These are phyloP conservation scores for Sciurus vulgaris DNA, from an alignment of 2,797 vertebrate genomes.

Conservation along the genomic window DNA sequence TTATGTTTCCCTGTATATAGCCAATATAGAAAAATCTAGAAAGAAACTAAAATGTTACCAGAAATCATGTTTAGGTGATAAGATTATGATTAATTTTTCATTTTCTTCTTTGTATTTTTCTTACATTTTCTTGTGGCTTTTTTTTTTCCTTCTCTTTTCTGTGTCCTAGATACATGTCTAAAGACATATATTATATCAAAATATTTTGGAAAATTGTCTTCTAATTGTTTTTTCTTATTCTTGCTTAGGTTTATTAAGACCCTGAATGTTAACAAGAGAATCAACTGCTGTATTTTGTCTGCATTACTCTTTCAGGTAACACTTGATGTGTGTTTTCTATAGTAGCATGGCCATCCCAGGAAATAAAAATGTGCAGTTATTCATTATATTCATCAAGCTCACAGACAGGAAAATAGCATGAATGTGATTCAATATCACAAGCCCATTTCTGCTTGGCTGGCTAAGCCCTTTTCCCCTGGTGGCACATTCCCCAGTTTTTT, in stretches of 20 bases:
- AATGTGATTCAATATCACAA: neutral
- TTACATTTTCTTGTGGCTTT: neutral
- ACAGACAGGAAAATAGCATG: neutral
- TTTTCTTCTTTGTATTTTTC: neutral
- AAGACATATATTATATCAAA: neutral
- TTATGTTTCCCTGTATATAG: neutral
- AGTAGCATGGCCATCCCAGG: neutral
- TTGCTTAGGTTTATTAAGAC: conserved; percentile 91
- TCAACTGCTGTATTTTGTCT: conserved; percentile 93
- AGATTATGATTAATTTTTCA: neutral
- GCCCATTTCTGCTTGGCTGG: neutral
- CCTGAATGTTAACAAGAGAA: conserved; percentile 90
- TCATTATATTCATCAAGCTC: neutral
- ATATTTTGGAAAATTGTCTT: conserved; percentile 19
- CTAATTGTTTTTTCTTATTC: conserved; percentile 65
- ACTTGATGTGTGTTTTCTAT: neutral
- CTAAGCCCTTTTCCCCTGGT: neutral
- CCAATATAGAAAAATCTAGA: conserved; percentile 26
- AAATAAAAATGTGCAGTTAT: neutral
- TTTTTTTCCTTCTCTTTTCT: neutral
- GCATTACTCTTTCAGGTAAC: conserved; percentile 96
- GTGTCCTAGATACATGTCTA: neutral
- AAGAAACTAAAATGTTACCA: conserved; percentile 32
- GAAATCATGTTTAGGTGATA: conserved; percentile 20
- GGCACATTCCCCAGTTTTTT: neutral